These are phyloP conservation scores for Cherax quadricarinatus DNA, from an alignment of 1,140 invertebrate species.

Conservation along the genomic window DNA sequence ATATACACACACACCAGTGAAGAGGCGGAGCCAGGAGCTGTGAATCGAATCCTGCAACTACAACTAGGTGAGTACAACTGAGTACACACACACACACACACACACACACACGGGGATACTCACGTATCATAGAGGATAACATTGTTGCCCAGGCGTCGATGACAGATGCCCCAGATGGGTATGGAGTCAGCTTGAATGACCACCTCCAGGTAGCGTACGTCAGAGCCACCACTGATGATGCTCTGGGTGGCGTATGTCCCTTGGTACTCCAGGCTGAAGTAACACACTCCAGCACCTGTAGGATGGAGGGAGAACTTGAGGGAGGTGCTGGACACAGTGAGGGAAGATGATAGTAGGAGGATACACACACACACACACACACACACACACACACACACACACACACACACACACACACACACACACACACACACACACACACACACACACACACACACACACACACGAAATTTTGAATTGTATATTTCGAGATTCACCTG, in stretches of 20 bases:
- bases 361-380: neutral
- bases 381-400: constrained; percentile 43
- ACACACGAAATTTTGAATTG: too few species aligned
- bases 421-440: constrained; percentile 28
- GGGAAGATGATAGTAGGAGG: neutral
- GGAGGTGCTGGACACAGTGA: too few species aligned
- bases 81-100: too few species aligned
- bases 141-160: constrained; percentile 81
- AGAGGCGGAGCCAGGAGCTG: too few species aligned
- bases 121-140: constrained; percentile 83
- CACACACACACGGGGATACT: constrained; percentile 68
- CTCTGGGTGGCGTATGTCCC: constrained; percentile 83
- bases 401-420: constrained; percentile 37
- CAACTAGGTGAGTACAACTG: too few species aligned
- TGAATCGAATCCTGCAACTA: too few species aligned
- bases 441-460: too few species aligned
- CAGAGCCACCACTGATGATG: constrained; percentile 75
- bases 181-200: constrained; percentile 83
- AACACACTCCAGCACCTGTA: constrained; percentile 78
- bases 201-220: constrained; percentile 80
- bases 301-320: neutral
- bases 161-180: constrained; percentile 84
- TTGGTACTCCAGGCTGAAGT: constrained; percentile 84
- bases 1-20: too few species aligned
- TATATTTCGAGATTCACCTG: too few species aligned